Evolutionary conservation across 2,888 invertebrate genomes (phyloP).

Genomic region (Enoplolaimus lenunculus): DNA sequence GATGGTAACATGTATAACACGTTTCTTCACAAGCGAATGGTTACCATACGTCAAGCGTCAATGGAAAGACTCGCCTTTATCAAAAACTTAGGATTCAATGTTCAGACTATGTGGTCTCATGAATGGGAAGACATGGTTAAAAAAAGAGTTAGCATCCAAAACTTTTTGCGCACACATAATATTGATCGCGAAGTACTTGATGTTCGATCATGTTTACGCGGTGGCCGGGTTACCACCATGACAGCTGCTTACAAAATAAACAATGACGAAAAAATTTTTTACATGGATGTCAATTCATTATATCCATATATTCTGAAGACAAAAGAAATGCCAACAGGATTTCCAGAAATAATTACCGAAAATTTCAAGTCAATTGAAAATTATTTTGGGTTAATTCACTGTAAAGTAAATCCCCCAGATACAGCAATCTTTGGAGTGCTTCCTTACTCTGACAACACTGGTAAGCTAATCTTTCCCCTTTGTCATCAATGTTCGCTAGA

Average conservation of each 20-base stretch:
- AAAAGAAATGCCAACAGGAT: background rate
- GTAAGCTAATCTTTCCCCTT: constrained; percentile 7
- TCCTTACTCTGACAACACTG: background rate
- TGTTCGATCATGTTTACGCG: background rate
- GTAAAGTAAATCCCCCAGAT: constrained; percentile 2
- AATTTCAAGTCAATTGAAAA: constrained; percentile 4
- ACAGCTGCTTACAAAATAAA: background rate
- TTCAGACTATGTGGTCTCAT: background rate
- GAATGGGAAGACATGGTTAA: constrained; percentile 6
- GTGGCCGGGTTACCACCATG: background rate
- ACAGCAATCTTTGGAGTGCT: constrained; percentile 4
- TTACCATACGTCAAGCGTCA: background rate
- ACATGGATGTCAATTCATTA: background rate
- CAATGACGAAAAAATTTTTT: background rate
- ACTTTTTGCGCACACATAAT: background rate
- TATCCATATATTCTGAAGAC: constrained; percentile 8
- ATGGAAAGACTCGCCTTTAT: background rate
- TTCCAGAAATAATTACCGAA: constrained; percentile 6
- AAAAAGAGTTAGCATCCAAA: background rate
- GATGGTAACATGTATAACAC: background rate
- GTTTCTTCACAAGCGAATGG: background rate
- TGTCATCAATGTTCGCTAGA: background rate
- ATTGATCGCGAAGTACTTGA: background rate
- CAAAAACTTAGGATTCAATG: background rate
- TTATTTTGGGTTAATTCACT: constrained; percentile 14